Evolutionary conservation across 2,113 vertebrate species (phyloP).

Genomic region (Noturus placidus): DNA sequence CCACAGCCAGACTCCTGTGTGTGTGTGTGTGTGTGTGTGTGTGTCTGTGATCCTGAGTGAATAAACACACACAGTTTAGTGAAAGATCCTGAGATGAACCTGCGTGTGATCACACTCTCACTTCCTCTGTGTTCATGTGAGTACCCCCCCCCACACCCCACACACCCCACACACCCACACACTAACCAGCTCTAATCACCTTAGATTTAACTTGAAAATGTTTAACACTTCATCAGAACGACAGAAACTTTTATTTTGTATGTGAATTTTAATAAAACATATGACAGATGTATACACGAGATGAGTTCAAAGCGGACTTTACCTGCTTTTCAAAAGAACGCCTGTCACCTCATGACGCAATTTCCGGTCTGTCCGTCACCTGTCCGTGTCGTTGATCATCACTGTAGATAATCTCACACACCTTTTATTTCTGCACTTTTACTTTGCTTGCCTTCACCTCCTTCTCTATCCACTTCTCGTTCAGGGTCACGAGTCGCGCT

Average conservation of each 20-base stretch:
- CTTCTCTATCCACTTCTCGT: neutral
- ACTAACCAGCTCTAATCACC: neutral
- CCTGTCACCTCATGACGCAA: conserved; percentile 2
- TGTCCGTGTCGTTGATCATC: neutral
- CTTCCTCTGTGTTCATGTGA: neutral
- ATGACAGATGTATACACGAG: neutral
- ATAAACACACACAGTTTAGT: neutral
- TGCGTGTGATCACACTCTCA: conserved; percentile 2
- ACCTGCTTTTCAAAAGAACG: neutral
- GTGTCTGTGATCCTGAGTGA: neutral
- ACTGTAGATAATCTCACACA: neutral
- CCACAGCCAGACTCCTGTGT: neutral
- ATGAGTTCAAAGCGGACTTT: neutral
- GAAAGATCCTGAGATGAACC: no score
- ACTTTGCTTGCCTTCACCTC: neutral
- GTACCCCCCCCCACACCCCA: neutral
- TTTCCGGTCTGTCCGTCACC: neutral
- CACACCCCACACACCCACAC: neutral
- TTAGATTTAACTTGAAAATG: neutral
- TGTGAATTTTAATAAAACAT: neutral
- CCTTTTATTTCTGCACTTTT: neutral
- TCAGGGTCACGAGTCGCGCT: neutral
- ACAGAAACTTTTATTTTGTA: neutral
- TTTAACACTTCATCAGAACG: neutral
- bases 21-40: neutral